These are phyloP conservation scores for Haplotaxodon microlepis DNA, from an alignment of 2,113 vertebrate species.

Conservation along the genomic window DNA sequence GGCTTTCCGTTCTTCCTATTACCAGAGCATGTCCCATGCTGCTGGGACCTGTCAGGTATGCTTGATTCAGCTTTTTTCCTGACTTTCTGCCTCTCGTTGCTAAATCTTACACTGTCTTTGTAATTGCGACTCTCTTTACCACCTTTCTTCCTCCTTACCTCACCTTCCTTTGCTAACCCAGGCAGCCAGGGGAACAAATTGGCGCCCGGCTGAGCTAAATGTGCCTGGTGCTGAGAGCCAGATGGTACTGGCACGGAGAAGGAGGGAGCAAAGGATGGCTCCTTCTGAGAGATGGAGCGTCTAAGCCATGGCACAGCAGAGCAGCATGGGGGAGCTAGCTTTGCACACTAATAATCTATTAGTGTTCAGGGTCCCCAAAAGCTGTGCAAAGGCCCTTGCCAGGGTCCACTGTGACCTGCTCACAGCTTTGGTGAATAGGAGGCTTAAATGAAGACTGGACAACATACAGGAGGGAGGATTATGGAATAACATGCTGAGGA, in stretches of 20 bases:
- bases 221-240: constrained; percentile 62
- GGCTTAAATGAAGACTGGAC: neutral
- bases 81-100: neutral
- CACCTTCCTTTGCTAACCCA: neutral
- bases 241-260: constrained; percentile 58
- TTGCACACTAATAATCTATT: constrained; percentile 52
- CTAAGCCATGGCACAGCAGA: constrained; percentile 16
- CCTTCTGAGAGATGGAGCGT: constrained; percentile 28
- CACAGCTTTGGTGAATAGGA: neutral
- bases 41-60: constrained; percentile 6
- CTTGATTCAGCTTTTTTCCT: constrained; percentile 9
- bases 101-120: constrained; percentile 6
- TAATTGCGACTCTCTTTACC: neutral
- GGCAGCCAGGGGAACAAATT: constrained; percentile 60
- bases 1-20: constrained; percentile 20
- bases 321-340: constrained; percentile 34
- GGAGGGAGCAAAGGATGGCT: constrained; percentile 40
- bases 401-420: constrained; percentile 1
- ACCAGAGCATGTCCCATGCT: constrained; percentile 21
- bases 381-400: constrained; percentile 17
- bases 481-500: neutral
- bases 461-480: neutral
- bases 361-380: constrained; percentile 28
- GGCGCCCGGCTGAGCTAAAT: constrained; percentile 62
- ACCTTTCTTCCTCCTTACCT: constrained; percentile 18